These are phyloP conservation scores for Malaclemys terrapin DNA, from an alignment of 2,113 vertebrate genomes.

Conservation along the genomic window DNA sequence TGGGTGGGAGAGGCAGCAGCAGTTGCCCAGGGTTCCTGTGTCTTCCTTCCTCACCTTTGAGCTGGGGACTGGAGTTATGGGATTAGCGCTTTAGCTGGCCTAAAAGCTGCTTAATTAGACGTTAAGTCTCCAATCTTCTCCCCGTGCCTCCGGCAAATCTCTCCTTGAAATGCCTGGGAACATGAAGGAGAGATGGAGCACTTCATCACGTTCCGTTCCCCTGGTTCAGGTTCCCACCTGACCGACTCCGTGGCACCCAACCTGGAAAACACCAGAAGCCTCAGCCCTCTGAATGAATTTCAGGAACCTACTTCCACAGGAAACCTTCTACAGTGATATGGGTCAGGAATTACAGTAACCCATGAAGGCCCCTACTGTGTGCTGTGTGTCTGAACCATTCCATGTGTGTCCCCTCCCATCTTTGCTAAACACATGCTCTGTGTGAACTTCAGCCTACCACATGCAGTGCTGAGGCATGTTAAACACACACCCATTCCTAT, in stretches of 20 bases:
- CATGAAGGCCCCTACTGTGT: background rate
- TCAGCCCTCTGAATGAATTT: background rate
- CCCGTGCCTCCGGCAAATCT: slow-evolving; percentile 42
- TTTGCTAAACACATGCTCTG: background rate
- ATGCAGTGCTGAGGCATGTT: background rate
- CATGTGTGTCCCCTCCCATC: background rate
- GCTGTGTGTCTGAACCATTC: accelerated
- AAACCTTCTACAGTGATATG: background rate
- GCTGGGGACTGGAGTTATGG: slow-evolving; percentile 32
- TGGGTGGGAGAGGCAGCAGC: background rate
- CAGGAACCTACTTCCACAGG: background rate
- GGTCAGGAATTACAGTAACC: background rate
- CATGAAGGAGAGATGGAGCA: background rate
- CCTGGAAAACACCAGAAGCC: background rate
- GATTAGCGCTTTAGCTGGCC: slow-evolving; percentile 62
- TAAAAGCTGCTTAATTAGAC: slow-evolving; percentile 70
- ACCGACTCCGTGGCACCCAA: background rate
- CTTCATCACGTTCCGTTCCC: slow-evolving; percentile 12
- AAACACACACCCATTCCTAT: background rate
- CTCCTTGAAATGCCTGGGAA: slow-evolving; percentile 50
- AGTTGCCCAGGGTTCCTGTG: slow-evolving; percentile 14
- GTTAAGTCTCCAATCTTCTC: slow-evolving; percentile 65
- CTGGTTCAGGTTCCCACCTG: background rate
- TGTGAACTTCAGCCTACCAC: background rate
- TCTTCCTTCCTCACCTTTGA: slow-evolving; percentile 30